Conservation (phyloP, 2,113 vertebrate genomes). For the Azemiops feae region DNA sequence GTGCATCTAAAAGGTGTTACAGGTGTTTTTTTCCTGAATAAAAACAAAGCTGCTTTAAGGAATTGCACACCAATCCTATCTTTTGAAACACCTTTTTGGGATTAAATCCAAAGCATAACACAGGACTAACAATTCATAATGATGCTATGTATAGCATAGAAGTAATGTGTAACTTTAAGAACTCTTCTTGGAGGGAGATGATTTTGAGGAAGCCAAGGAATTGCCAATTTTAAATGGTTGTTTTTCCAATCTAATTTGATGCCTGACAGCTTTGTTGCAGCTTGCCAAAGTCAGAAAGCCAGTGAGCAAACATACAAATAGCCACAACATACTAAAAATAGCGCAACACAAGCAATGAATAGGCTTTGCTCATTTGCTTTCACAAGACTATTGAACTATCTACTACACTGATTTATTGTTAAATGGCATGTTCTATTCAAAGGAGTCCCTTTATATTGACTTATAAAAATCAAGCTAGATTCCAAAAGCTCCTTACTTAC, state of each 20-base stretch:
- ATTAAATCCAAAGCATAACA: background rate
- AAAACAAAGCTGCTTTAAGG: background rate
- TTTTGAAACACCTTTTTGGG: background rate
- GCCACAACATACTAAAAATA: background rate
- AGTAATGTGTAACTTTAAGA: background rate
- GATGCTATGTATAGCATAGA: background rate
- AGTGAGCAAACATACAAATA: background rate
- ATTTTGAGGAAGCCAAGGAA: background rate
- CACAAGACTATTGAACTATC: constrained; percentile 3
- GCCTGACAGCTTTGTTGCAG: background rate
- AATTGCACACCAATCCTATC: background rate
- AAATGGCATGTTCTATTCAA: background rate
- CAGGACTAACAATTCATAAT: background rate
- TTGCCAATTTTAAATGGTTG: background rate
- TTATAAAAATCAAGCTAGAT: background rate
- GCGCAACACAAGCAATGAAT: background rate
- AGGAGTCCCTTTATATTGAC: background rate
- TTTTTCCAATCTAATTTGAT: background rate
- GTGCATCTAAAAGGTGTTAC: background rate
- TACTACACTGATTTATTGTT: background rate
- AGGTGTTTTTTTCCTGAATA: background rate
- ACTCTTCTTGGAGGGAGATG: background rate
- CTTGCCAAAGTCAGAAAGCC: background rate
- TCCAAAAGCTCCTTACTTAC: background rate
- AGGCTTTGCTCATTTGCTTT: background rate